Evolutionary conservation across 2,113 vertebrate species (phyloP).

Genomic region (Lasiurus borealis): DNA sequence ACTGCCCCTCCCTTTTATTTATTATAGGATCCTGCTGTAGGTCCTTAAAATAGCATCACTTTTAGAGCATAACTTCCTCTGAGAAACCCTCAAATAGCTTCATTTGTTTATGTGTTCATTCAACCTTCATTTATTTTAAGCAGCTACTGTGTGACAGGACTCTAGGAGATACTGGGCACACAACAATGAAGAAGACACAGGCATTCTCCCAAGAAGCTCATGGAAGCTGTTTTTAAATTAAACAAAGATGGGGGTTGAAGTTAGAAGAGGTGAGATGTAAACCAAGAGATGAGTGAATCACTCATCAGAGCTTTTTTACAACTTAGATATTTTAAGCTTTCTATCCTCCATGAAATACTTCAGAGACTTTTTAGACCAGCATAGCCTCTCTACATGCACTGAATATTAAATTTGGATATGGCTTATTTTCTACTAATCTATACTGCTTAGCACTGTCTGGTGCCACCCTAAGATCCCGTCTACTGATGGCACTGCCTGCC

Average conservation of each 20-base stretch:
- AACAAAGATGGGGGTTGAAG: background rate
- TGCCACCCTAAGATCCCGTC: background rate
- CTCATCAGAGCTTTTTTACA: conserved; percentile 1
- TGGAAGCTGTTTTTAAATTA: background rate
- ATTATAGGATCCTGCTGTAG: background rate
- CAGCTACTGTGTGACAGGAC: background rate
- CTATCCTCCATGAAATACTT: background rate
- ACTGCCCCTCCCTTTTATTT: background rate
- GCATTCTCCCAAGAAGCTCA: background rate
- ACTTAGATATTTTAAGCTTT: background rate
- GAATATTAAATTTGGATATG: background rate
- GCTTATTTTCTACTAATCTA: background rate
- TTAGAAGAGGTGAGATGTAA: background rate
- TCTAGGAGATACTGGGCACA: no score
- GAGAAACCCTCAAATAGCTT: background rate
- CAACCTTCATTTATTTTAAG: background rate
- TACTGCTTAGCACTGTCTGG: background rate
- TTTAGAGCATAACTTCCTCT: background rate
- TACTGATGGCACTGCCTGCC: background rate
- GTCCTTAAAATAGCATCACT: background rate
- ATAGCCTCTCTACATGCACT: background rate
- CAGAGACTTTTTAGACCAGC: conserved; percentile 10
- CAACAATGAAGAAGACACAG: background rate
- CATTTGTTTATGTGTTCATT: background rate
- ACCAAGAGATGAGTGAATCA: background rate